A percentile compares a stretch with the other conserved stretches of the same genome.
phyloP scores from a whole-genome alignment of 1,140 invertebrate species.

The Scaptomyza pallida region DNA sequence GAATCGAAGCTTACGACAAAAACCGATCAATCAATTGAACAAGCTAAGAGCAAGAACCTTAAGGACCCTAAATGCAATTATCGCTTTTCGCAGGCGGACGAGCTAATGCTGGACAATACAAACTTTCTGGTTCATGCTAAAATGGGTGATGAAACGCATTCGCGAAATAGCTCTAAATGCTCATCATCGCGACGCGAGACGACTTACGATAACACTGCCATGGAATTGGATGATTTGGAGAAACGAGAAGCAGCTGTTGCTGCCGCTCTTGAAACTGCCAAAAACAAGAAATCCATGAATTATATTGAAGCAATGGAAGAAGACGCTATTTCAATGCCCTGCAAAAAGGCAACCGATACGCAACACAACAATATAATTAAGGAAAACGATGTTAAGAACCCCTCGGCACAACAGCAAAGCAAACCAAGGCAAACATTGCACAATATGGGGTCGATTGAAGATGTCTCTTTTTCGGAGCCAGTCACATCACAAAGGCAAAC shows the following conservation, averaged over 20 bases:
- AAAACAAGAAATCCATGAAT: not conserved
- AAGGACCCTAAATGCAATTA: conserved; percentile 35
- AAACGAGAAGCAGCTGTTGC: conserved; percentile 31
- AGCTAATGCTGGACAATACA: conserved; percentile 65
- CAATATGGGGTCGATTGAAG: not conserved
- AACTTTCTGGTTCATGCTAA: conserved; percentile 66
- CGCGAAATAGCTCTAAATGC: conserved; percentile 57
- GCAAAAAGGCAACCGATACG: not conserved
- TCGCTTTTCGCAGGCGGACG: conserved; percentile 64
- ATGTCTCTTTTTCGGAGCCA: not conserved
- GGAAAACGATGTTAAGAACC: not conserved
- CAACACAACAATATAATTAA: conserved; percentile 10
- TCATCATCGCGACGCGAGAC: conserved; percentile 51
- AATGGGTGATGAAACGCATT: conserved; percentile 65
- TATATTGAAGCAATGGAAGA: conserved; percentile 1
- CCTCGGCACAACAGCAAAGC: not conserved
- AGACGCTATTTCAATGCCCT: not conserved
- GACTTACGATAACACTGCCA: conserved; percentile 39
- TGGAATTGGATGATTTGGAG: conserved; percentile 46
- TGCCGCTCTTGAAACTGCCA: conserved; percentile 20
- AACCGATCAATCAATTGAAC: not conserved
- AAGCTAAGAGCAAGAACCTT: not conserved
- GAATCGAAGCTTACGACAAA: not conserved
- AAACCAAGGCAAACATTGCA: not conserved
- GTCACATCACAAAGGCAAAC: not conserved